A percentile compares a stretch with the other conserved stretches of the same genome.
Evolutionary conservation across 2,797 vertebrate species (phyloP).

Genomic region (Scomberomorus guttatus): DNA sequence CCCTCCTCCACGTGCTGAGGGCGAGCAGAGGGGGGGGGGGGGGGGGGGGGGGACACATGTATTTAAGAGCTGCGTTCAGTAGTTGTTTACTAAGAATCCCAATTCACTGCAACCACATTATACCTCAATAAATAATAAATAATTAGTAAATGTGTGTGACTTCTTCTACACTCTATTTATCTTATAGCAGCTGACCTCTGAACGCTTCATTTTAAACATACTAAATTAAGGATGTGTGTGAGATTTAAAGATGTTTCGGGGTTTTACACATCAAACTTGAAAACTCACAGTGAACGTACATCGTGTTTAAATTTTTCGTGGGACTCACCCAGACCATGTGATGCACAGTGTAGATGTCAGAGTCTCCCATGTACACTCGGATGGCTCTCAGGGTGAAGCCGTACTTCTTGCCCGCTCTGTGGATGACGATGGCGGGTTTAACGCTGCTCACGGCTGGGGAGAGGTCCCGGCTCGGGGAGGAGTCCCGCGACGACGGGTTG

Average conservation of each 20-base stretch:
- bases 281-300: too few relatives aligned
- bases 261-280: not conserved
- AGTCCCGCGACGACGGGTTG: constrained; percentile 97
- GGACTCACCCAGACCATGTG: constrained; percentile 98
- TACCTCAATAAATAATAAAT: not conserved
- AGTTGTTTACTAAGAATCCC: constrained; percentile 46
- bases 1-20: constrained; percentile 94
- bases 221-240: too few relatives aligned
- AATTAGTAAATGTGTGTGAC: too few relatives aligned
- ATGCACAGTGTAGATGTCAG: constrained; percentile 95
- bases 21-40: not conserved
- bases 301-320: not conserved
- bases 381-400: constrained; percentile 98
- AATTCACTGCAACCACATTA: not conserved
- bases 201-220: not conserved
- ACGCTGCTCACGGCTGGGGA: constrained; percentile 88
- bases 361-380: constrained; percentile 97
- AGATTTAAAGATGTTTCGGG: too few relatives aligned
- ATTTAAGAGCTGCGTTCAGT: not conserved
- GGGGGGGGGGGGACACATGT: not conserved
- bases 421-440: constrained; percentile 93
- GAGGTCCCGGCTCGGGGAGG: constrained; percentile 96
- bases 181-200: not conserved
- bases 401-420: constrained; percentile 96
- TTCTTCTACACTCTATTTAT: not conserved